Evolutionary conservation across 2,888 invertebrate genomes (phyloP).

Genomic region (Ichneumoninae sp.): DNA sequence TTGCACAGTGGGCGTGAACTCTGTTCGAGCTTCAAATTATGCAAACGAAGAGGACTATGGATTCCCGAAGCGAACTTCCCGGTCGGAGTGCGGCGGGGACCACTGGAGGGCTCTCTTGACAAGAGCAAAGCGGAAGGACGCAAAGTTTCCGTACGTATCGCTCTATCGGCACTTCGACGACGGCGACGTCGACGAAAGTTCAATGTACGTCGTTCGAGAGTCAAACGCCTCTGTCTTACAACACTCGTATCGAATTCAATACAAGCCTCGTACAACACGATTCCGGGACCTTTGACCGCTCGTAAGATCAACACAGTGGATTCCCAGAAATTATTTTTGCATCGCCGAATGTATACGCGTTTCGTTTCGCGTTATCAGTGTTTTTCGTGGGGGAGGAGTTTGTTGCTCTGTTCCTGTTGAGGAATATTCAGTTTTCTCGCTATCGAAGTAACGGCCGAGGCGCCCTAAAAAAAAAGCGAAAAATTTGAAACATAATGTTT

Average conservation of each 20-base stretch:
- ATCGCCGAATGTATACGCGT: conserved; percentile 3
- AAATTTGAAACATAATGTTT: background rate
- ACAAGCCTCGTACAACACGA: conserved; percentile 31
- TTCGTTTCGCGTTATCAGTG: conserved; percentile 10
- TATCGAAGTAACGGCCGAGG: background rate
- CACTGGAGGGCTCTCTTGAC: conserved; percentile 37
- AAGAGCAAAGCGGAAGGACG: conserved; percentile 38
- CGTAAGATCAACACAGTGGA: conserved; percentile 40
- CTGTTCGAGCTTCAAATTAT: conserved; percentile 15
- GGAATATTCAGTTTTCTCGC: background rate
- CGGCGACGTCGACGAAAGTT: conserved; percentile 46
- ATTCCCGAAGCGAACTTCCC: conserved; percentile 42
- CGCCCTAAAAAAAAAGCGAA: background rate
- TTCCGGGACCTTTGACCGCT: conserved; percentile 37
- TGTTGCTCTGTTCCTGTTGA: background rate
- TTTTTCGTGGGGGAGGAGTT: background rate
- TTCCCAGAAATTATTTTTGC: conserved; percentile 28
- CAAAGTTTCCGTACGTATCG: conserved; percentile 24
- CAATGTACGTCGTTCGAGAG: conserved; percentile 49
- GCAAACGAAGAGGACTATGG: conserved; percentile 32
- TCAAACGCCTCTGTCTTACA: conserved; percentile 5
- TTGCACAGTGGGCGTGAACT: conserved; percentile 7
- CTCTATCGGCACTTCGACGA: conserved; percentile 21
- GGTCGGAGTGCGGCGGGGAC: background rate
- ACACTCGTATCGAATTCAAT: conserved; percentile 35